phyloP scores from a whole-genome alignment of 2,888 invertebrate genomes.

The Machimus atricapillus region DNA sequence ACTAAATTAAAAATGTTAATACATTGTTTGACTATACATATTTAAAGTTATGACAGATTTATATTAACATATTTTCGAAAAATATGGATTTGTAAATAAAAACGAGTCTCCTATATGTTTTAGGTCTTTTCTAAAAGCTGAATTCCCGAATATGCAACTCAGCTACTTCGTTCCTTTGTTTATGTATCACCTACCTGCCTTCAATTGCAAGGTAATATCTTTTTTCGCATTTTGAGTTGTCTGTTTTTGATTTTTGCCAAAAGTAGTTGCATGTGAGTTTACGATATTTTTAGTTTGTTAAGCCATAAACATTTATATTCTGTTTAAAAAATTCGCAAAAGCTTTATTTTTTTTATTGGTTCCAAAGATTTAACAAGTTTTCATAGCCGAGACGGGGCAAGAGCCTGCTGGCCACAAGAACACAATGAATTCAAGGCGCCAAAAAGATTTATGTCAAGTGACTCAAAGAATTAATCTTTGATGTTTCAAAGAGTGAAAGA shows the following conservation, averaged over 20 bases:
- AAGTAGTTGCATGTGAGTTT: background rate
- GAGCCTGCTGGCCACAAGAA: background rate
- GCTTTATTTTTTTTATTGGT: background rate
- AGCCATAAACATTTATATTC: background rate
- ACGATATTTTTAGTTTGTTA: background rate
- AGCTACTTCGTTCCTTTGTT: background rate
- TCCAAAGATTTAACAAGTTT: background rate
- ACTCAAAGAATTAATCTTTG: background rate
- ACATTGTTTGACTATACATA: too few species aligned
- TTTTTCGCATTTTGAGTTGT: background rate
- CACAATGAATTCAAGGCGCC: background rate
- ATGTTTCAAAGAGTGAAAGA: background rate
- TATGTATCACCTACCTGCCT: background rate
- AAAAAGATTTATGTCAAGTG: background rate
- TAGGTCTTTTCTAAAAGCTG: constrained; percentile 7
- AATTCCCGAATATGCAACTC: background rate
- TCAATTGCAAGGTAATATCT: constrained; percentile 3
- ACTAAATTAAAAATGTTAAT: background rate
- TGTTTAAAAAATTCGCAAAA: background rate
- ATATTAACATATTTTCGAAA: background rate
- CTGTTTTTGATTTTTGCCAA: background rate
- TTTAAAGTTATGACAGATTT: background rate
- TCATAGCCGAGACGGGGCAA: background rate
- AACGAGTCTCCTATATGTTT: background rate
- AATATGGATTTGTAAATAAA: background rate